phyloP scores from a whole-genome alignment of 1,140 invertebrate genomes.

The Brachionus sp. region DNA sequence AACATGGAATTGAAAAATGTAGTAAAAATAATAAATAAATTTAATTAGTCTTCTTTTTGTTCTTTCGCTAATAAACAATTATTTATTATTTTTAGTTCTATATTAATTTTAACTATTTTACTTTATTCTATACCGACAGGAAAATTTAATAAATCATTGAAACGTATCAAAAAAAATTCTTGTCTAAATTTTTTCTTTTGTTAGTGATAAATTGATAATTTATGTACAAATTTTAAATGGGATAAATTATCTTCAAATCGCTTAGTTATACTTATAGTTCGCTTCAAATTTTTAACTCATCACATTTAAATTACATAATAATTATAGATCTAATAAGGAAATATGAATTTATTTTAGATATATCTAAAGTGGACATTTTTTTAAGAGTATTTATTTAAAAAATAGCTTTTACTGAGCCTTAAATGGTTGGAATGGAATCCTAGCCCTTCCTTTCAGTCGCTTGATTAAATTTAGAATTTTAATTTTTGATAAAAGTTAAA shows the following conservation, averaged over 20 bases:
- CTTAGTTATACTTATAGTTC: too few species aligned
- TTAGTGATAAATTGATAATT: background rate
- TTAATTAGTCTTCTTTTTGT: constrained; percentile 17
- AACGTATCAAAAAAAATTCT: background rate
- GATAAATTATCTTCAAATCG: background rate
- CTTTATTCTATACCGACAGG: background rate
- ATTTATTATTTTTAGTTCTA: constrained; percentile 7
- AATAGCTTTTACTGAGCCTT: background rate
- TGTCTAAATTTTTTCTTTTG: background rate
- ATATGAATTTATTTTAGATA: too few species aligned
- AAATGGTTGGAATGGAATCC: background rate
- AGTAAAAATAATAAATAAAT: constrained; percentile 20
- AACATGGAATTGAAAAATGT: constrained; percentile 32
- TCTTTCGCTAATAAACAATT: background rate
- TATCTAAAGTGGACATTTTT: too few species aligned
- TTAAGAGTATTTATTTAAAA: too few species aligned
- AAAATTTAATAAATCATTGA: constrained; percentile 12
- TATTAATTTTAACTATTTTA: background rate
- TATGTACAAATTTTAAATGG: background rate
- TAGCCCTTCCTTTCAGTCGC: background rate
- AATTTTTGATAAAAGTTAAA: too few species aligned
- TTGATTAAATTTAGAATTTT: too few species aligned
- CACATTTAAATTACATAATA: too few species aligned
- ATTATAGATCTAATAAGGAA: too few species aligned
- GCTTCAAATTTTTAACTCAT: too few species aligned